phyloP scores from a whole-genome alignment of 2,888 invertebrate species.

The Nezara viridula region DNA sequence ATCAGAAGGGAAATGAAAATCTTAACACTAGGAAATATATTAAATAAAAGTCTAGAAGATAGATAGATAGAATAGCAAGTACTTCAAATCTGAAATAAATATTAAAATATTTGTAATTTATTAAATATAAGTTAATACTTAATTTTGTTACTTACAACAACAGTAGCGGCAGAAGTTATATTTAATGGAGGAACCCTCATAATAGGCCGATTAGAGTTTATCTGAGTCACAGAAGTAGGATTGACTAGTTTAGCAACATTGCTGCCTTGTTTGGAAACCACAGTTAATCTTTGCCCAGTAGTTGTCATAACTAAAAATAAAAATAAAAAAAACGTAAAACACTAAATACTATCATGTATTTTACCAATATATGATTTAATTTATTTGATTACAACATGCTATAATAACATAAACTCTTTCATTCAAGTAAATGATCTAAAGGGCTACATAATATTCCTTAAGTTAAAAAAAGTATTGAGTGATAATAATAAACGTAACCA shows the following conservation, averaged over 20 bases:
- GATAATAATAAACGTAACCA: too few relatives aligned
- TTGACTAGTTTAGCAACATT: conserved; percentile 63
- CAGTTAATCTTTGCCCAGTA: conserved; percentile 75
- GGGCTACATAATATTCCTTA: too few relatives aligned
- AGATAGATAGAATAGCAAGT: too few relatives aligned
- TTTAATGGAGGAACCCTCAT: conserved; percentile 69
- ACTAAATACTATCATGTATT: background rate
- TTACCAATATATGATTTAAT: background rate
- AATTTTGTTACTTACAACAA: conserved; percentile 51
- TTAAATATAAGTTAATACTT: background rate
- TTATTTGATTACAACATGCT: background rate
- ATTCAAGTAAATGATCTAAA: background rate
- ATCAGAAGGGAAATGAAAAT: too few relatives aligned
- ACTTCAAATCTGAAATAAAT: too few relatives aligned
- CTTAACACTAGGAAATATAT: too few relatives aligned
- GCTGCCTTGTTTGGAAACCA: conserved; percentile 67
- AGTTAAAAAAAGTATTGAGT: too few relatives aligned
- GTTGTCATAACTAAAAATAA: conserved; percentile 70
- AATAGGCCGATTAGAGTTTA: conserved; percentile 62
- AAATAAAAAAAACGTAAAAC: background rate
- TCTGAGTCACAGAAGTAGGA: conserved; percentile 60
- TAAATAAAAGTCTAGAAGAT: too few relatives aligned
- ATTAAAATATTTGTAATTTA: too few relatives aligned
- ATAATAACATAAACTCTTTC: background rate
- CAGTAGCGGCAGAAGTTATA: conserved; percentile 66